Evolutionary conservation across 64 coral and sea anemone genomes (phyloP), one percentile per base, ranked within the genome.

Genomic region (Anthopleura sola): DNA sequence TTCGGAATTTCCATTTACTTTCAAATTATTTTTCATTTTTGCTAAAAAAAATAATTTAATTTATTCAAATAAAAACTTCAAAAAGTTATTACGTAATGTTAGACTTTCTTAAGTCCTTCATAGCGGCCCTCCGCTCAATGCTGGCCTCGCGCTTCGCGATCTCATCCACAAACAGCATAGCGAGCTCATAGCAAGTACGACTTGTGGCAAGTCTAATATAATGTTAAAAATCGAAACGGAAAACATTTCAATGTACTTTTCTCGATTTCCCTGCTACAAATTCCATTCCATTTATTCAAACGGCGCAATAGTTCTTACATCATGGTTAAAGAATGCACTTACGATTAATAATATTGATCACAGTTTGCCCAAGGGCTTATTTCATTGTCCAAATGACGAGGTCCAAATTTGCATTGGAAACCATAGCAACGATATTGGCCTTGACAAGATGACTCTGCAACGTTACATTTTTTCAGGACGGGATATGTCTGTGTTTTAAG

Each of bases 251-350:
- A 71, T 34, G n/a, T 15, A 71, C 66, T 71, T 34, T 71, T 13
- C 29, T 32, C 20, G 24, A 15, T 34, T 16, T 17, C 14, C 34
- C 66, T 71, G 26, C 29, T 32, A 33, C 11, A 71, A 71, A 71
- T 34, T 29, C 29, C 66, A 71, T 71, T 71, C 28, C 26, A 33
- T 9, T 34, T 34, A 66, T 31, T 66, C 60, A 66, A 66, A 66
- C 24, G 34, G 15, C 15, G 66, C 14, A 71, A 71, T n/a, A 71
- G 29, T 12, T 34, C 66, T 71, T 71, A 71, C 66, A 34, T 71
- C 66, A 71, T 71, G 66, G 12, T 71, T 12, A 71, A 71, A 71
- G 66, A 71, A 71, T 71, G 66, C 29, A 34, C 66, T 71, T 71
- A 32, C 31, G 26, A 71, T 32, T 32, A 71, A 71, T 71, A 71